These are phyloP conservation scores for Passerina amoena DNA, from an alignment of 2,113 vertebrate genomes.

Conservation along the genomic window DNA sequence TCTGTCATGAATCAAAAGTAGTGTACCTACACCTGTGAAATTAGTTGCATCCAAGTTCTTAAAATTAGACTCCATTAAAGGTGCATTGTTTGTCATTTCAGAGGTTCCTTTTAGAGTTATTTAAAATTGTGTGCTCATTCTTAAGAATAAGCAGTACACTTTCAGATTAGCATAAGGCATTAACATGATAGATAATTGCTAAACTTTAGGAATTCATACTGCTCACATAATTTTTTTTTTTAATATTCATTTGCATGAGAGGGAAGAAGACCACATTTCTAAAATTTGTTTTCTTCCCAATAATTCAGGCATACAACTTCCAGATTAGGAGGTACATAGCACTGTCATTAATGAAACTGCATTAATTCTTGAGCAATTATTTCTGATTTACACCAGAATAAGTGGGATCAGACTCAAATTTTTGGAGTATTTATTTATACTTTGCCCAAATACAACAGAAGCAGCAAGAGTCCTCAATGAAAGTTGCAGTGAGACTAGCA, in stretches of 20 bases:
- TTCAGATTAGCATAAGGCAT: not conserved
- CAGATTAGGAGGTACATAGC: not conserved
- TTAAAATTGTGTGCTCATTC: not conserved
- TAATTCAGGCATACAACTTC: not conserved
- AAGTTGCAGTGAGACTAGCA: not conserved
- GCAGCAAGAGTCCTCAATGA: not conserved
- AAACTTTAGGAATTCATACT: not conserved
- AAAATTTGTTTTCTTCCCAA: not conserved
- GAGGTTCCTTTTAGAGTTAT: not conserved
- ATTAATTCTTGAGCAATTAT: not conserved
- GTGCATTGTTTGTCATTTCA: not conserved
- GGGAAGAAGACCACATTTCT: not conserved
- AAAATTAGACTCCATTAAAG: not conserved
- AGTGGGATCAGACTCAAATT: accelerated
- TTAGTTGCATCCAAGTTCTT: not conserved
- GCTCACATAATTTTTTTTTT: not conserved
- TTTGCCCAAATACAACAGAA: not conserved
- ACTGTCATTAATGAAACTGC: not conserved
- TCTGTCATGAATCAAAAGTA: not conserved
- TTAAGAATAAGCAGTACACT: not conserved
- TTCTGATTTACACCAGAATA: not conserved
- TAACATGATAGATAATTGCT: not conserved
- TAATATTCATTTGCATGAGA: not conserved
- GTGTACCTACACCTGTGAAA: not conserved
- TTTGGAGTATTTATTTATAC: not conserved